Evolutionary conservation across 2,888 invertebrate species (phyloP), one percentile per base, ranked within the genome.

Genomic region (Drosophila helvetica): DNA sequence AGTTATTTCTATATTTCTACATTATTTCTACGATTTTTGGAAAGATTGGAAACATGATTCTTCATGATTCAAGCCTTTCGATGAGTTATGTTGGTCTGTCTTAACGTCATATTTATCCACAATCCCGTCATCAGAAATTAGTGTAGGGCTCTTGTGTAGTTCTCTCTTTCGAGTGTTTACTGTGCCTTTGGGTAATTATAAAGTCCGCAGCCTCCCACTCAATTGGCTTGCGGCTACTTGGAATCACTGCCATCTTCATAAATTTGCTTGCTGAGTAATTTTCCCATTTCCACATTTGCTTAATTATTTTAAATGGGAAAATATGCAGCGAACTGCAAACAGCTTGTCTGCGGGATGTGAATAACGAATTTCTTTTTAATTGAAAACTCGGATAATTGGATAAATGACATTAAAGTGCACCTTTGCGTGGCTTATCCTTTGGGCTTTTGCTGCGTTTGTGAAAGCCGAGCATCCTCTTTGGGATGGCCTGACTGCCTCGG

Each of bases 311-410:
- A 47, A 22, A 47, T 38, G 38, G 38, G 2, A n/a, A n/a, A 38
- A 38, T n/a, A 38, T 7, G 38, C 38, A n/a, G 7, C 38, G 7
- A 2, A 7, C 38, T 7, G 38, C 22, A 7, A n/a, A n/a, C 38
- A 22, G 22, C 22, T 22, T n/a, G 38, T 38, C 38, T 38, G 38
- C n/a, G 38, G 38, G 38, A 30, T 42, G 43, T 45, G 56, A 9
- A 19, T 48, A 42, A 25, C 25, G 30, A 56, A 67, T 59, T 60
- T 51, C 51, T 54, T 54, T 53, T 50, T 56, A 68, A 79, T 74
- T 78, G 72, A 66, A 79, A 53, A 38, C 15, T 38, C 38, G 38
- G 2, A 66, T 67, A 81, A 79, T 81, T 76, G 77, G 25, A 73
- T 66, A 66, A 79, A 57, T 69, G 47, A 68, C 69, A 67, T 65